These are phyloP conservation scores for Prionailurus bengalensis DNA, from an alignment of 2,113 vertebrate genomes.

Conservation along the genomic window DNA sequence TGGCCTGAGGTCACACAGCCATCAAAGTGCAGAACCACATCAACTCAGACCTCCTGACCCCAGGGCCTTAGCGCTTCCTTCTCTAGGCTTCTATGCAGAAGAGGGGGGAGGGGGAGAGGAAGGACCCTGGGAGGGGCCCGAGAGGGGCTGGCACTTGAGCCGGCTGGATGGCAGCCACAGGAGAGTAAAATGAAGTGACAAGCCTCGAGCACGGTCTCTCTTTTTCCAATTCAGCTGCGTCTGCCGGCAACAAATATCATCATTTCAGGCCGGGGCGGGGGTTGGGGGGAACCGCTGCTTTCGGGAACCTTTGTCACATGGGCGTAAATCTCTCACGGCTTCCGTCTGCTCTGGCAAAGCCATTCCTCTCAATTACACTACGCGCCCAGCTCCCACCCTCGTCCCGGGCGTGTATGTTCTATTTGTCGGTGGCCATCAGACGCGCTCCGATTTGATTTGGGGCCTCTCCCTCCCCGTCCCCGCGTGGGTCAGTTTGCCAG, in stretches of 20 bases:
- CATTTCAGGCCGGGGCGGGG: neutral
- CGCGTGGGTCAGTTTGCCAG: neutral
- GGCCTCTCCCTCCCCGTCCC: neutral
- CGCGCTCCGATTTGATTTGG: neutral
- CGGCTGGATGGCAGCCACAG: constrained; percentile 34
- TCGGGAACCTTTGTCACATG: constrained; percentile 57
- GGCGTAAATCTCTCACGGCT: constrained; percentile 66
- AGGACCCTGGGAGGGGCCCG: neutral
- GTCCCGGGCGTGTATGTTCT: neutral
- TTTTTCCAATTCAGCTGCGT: constrained; percentile 62
- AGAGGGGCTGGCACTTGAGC: neutral
- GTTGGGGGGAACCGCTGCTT: neutral
- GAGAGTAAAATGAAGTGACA: constrained; percentile 68
- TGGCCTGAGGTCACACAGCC: neutral
- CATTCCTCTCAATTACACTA: constrained; percentile 12
- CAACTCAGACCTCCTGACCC: neutral
- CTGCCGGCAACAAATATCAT: constrained; percentile 71
- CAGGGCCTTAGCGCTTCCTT: neutral
- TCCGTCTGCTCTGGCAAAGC: constrained; percentile 47
- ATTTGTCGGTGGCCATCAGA: neutral
- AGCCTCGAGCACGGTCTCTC: constrained; percentile 51
- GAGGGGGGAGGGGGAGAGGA: neutral
- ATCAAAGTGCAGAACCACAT: no score
- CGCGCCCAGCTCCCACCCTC: neutral
- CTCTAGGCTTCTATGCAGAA: neutral